Base-by-base conservation (phyloP, 2,113 vertebrate species). In the Circaetus cinerascens region DNA sequence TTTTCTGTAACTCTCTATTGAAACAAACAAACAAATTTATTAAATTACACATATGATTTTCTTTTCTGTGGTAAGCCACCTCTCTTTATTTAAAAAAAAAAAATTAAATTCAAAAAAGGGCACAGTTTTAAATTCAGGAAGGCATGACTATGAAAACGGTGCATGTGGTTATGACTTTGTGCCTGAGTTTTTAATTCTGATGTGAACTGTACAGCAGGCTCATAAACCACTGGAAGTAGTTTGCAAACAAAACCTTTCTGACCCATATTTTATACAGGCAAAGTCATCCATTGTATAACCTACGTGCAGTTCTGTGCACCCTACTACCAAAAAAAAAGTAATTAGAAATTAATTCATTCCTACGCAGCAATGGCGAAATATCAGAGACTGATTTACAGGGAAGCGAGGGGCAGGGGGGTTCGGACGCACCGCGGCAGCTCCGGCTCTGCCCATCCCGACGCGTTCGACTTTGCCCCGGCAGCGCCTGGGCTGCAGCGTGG, bases 351-450 rank as follows among this genome's bases (percentile, higher is more conserved):
- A 27, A 71, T 43, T 72, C 15, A 40, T 51, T 92, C 48, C 77
- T 67, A 51, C 29, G 55, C 45, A 85, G 69, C 43, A 23, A 7
- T 4, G 13, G 56, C 29, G 11, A 9, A 71, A 5, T 2, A 0
- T 0, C 21, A 21, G 36, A 25, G 30, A 4, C 41, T 46, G 13
- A 0, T 34, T 26, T 6, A 2, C 2, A 16, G 26, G 51, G 53
- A 0, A 14, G 62, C 4, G n/a, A 50, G 9, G 5, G 60, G 10
- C 2, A 25, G 53, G 36, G 29, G 27, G 10, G 20, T 25, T 26
- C 4, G 2, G 55, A 2, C 1, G 43, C 20, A 30, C n/a, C 7
- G 5, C 3, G 1, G 29, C 1, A 26, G 3, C 55, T 36, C 3
- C 19, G 7, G 56, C 76, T 36, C 63, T 81, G 86, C 55, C 68